These are phyloP conservation scores for Sebastes reedi DNA, from an alignment of 2,797 vertebrate species.

Conservation along the genomic window DNA sequence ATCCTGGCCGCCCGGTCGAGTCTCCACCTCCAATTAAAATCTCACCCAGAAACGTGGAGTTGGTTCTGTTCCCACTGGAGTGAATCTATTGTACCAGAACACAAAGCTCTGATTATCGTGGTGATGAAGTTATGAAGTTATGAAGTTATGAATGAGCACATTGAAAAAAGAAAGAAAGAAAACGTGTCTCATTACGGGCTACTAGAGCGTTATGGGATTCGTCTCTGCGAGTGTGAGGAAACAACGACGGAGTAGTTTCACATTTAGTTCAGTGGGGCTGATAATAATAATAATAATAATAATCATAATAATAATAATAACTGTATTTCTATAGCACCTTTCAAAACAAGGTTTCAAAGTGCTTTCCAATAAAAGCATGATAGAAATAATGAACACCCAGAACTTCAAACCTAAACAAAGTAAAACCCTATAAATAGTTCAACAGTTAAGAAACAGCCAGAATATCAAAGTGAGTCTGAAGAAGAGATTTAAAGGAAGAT, in stretches of 20 bases:
- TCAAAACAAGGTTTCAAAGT: too few species aligned
- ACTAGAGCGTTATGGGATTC: conserved; percentile 1
- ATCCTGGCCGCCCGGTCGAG: conserved; percentile 15
- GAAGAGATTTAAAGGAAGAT: too few species aligned
- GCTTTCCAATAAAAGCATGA: too few species aligned
- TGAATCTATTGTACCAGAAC: conserved; percentile 44
- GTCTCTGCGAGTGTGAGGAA: background rate
- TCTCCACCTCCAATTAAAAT: conserved; percentile 62
- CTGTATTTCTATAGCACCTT: too few species aligned
- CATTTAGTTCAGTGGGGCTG: too few species aligned
- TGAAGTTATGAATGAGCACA: conserved; percentile 55
- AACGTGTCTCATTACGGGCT: conserved; percentile 4
- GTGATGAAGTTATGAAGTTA: background rate
- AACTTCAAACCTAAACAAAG: too few species aligned
- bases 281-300: too few species aligned
- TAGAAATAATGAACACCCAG: too few species aligned
- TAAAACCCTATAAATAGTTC: too few species aligned
- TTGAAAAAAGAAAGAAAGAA: conserved; percentile 18
- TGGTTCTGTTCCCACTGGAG: conserved; percentile 60
- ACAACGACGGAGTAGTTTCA: background rate
- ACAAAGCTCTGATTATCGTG: conserved; percentile 59
- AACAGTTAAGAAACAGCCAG: too few species aligned
- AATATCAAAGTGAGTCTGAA: too few species aligned
- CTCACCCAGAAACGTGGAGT: conserved; percentile 31
- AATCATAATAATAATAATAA: too few species aligned